phyloP scores from a whole-genome alignment of 92 coral and sea anemone genomes.

The Palythoa heliodiscus region DNA sequence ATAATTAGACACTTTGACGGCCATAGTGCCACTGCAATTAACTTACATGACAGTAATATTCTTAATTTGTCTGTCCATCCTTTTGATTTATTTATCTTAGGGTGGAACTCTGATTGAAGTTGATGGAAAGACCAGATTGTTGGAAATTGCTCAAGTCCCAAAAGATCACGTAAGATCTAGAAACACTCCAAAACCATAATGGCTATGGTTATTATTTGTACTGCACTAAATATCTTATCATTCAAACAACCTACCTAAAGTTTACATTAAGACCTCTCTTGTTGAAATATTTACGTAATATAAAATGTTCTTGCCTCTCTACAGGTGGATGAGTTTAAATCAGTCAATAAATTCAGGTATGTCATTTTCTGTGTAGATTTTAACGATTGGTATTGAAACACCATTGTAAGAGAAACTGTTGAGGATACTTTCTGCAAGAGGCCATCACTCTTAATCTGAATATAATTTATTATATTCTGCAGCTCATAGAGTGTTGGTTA shows the following conservation, averaged over 20 bases:
- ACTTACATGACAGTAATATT: not conserved
- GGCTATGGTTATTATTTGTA: too few relatives aligned
- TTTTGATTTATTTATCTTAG: conserved; percentile 38
- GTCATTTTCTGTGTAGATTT: not conserved
- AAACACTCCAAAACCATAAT: not conserved
- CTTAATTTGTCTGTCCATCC: not conserved
- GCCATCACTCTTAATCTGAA: not conserved
- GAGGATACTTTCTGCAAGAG: too few relatives aligned
- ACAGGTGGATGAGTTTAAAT: conserved; percentile 97
- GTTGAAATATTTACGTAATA: not conserved
- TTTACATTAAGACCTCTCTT: too few relatives aligned
- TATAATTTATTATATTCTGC: not conserved
- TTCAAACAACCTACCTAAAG: too few relatives aligned
- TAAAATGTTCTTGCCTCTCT: not conserved
- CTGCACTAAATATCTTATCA: too few relatives aligned
- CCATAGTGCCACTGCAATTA: too few relatives aligned
- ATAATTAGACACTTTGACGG: too few relatives aligned
- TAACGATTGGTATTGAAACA: not conserved
- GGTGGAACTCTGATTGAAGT: conserved; percentile 98
- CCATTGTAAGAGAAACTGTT: too few relatives aligned
- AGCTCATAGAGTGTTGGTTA: not conserved
- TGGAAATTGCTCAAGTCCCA: conserved; percentile 98
- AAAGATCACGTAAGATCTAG: conserved; percentile 81
- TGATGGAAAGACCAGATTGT: conserved; percentile 74
- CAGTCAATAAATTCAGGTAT: conserved; percentile 93